Conservation (phyloP, 2,888 invertebrate genomes). For the Tanaodytes sp. region DNA sequence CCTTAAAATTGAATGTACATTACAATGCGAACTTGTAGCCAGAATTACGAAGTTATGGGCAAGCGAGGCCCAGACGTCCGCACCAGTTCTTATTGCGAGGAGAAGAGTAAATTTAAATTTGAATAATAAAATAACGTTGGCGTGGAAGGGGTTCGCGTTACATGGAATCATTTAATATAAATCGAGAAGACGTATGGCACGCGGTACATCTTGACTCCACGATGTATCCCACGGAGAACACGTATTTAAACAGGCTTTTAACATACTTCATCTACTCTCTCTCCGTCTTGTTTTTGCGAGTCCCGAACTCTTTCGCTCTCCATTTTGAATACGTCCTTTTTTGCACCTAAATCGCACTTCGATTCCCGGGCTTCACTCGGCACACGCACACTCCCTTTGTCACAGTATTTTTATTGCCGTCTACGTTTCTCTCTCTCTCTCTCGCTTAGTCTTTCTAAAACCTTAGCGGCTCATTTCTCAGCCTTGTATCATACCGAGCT, state of each 20-base stretch:
- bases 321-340: constrained; percentile 29
- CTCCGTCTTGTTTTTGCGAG: constrained; percentile 24
- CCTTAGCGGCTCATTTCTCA: constrained; percentile 29
- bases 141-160: constrained; percentile 22
- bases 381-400: constrained; percentile 50
- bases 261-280: constrained; percentile 69
- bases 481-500: constrained; percentile 43
- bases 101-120: constrained; percentile 33
- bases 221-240: constrained; percentile 69
- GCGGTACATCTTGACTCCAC: constrained; percentile 66
- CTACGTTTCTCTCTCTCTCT: too few relatives aligned
- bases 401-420: constrained; percentile 43
- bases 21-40: too few relatives aligned
- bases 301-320: constrained; percentile 9
- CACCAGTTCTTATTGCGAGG: neutral
- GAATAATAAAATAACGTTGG: constrained; percentile 31
- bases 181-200: constrained; percentile 71
- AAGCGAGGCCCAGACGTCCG: too few relatives aligned
- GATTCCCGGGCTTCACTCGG: constrained; percentile 33
- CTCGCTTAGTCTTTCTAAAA: constrained; percentile 21
- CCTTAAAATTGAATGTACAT: too few relatives aligned
- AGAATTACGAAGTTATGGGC: too few relatives aligned
- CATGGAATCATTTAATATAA: constrained; percentile 66
- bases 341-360: constrained; percentile 48
- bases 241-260: constrained; percentile 72